A percentile compares a stretch with the other conserved stretches of the same genome.
Conservation (phyloP, 2,888 invertebrate genomes). For the Liopterus haemorrhoidalis region DNA sequence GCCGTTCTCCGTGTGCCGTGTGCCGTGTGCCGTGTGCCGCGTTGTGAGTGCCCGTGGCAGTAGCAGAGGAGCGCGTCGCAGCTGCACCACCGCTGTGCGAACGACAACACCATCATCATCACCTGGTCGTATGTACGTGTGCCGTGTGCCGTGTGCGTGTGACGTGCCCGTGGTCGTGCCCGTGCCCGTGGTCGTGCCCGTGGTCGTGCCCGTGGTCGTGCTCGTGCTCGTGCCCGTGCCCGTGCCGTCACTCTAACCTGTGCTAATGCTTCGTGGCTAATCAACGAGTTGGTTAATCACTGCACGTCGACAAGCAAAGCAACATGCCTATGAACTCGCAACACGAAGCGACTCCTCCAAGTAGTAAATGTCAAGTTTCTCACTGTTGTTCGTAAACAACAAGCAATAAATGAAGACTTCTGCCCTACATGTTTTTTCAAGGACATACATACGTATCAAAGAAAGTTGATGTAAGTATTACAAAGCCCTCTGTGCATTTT, state of each 20-base stretch:
- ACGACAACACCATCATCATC: too few relatives aligned
- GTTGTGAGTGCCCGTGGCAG: too few relatives aligned
- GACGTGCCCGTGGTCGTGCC: not conserved
- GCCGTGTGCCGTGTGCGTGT: conserved; percentile 4
- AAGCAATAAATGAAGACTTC: conserved; percentile 46
- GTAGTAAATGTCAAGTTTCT: conserved; percentile 36
- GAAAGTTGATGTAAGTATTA: conserved; percentile 45
- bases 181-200: not conserved
- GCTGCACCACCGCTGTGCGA: too few relatives aligned
- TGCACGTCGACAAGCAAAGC: conserved; percentile 35
- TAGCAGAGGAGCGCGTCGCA: too few relatives aligned
- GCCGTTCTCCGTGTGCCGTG: too few relatives aligned
- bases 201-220: conserved; percentile 3
- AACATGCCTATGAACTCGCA: conserved; percentile 40
- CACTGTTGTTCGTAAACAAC: conserved; percentile 39
- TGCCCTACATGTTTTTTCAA: conserved; percentile 44
- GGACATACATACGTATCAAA: conserved; percentile 44
- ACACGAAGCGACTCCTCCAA: conserved; percentile 23
- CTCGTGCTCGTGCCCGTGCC: not conserved
- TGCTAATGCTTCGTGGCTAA: conserved; percentile 27
- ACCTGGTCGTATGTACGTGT: not conserved
- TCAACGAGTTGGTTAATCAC: conserved; percentile 25
- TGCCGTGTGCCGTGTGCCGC: too few relatives aligned
- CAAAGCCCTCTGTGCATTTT: not conserved
- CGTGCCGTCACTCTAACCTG: conserved; percentile 12